Base-by-base conservation (phyloP, 2,797 vertebrate species). In the Acanthiza pusilla region DNA sequence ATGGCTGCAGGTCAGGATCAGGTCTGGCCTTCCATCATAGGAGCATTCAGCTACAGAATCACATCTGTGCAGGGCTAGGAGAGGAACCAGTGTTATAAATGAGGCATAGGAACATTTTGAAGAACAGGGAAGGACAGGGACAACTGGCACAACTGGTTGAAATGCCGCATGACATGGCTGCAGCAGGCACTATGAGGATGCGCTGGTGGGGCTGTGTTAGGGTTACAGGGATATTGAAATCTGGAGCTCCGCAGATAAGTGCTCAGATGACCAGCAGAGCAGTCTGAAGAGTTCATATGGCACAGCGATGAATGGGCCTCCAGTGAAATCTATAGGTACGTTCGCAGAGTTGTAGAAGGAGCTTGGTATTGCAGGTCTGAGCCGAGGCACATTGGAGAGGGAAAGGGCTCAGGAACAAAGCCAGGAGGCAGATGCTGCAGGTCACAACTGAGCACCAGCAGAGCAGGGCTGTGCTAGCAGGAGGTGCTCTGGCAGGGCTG, bases 111-210 rank as follows among this genome's bases (percentile, higher is more conserved):
- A 51, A 4, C 1, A 3, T 30, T 26, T 85, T 23, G 21, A 61
- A 84, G 45, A 36, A 70, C 26, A 70, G 19, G 3, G 17, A 58
- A 78, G 16, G 62, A 25, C 73, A 32, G 36, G 27, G 32, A 91
- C 51, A 88, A 45, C 51, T 70, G 34, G 91, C 53, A 90, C 53
- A 51, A 51, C 10, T 90, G 42, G 51, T 76, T 73, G 67, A 91
- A 94, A 81, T 90, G 53, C 54, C 36, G 58, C 91, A 92, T 70
- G 89, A 72, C 66, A 84, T 55, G 89, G 70, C 89, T 93, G 92
- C 91, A 60, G 87, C 22, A 78, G 70, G 60, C 10, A 1, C 47
- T 38, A 3, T 27, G 43, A 88, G n/a, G 50, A 65, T 75, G 40
- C 30, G 70, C 79, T 70, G 55, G 75, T n/a, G 86, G 47, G 36